A percentile compares a stretch with the other conserved stretches of the same genome.
Conservation (phyloP, 2,113 vertebrate genomes). For the Typhlomys cinereus region DNA sequence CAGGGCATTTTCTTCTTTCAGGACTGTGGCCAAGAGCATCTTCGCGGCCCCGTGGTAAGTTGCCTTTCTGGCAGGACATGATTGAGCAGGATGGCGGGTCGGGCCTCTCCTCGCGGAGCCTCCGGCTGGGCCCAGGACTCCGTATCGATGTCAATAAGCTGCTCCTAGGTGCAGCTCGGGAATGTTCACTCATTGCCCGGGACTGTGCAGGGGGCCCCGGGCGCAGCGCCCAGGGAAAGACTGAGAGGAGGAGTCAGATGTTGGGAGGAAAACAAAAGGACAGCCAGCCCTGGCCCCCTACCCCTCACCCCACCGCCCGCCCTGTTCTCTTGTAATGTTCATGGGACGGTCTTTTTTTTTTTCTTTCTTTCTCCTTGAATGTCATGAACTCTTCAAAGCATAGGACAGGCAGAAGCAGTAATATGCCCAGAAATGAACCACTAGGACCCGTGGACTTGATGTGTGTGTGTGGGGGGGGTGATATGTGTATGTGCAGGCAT, state of each 20-base stretch:
- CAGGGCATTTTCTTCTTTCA: slow-evolving; percentile 79
- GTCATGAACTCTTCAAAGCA: background rate
- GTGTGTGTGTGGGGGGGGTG: background rate
- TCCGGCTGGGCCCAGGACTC: background rate
- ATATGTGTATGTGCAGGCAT: background rate
- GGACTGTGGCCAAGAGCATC: slow-evolving; percentile 89
- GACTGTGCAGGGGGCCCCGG: background rate
- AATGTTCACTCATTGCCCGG: background rate
- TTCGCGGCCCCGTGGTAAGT: slow-evolving; percentile 91
- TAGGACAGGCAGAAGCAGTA: background rate
- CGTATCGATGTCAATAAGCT: background rate
- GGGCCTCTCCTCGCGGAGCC: background rate
- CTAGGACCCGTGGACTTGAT: background rate
- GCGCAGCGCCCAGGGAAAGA: background rate
- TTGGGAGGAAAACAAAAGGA: background rate
- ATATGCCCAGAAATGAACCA: background rate
- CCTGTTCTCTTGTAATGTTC: background rate
- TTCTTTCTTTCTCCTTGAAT: background rate
- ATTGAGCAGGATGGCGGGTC: background rate
- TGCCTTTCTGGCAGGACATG: background rate
- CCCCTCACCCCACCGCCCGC: too few species aligned
- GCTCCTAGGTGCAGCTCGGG: background rate
- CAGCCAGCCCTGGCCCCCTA: background rate
- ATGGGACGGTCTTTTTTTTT: background rate
- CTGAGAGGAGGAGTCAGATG: background rate